These are phyloP conservation scores for Notolabrus celidotus DNA, from an alignment of 2,797 vertebrate species.

Conservation along the genomic window DNA sequence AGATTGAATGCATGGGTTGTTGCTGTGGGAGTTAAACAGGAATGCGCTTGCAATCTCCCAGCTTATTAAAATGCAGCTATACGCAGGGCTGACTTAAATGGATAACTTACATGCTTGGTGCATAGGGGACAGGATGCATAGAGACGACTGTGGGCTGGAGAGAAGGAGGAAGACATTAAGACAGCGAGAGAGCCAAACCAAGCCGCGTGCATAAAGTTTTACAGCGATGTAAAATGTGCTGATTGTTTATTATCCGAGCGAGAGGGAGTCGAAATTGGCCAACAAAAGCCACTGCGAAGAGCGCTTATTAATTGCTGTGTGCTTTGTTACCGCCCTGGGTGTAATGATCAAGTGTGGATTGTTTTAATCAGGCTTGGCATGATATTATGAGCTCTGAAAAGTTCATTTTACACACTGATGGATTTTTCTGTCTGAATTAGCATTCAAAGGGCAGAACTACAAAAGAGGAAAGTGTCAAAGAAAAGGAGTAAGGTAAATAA, in stretches of 20 bases:
- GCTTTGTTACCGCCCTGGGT: slow-evolving; percentile 58
- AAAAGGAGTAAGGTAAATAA: neutral
- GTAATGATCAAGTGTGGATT: slow-evolving; percentile 65
- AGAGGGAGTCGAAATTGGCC: slow-evolving; percentile 58
- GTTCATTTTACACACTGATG: slow-evolving; percentile 39
- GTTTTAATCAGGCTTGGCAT: slow-evolving; percentile 66
- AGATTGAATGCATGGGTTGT: slow-evolving; percentile 54
- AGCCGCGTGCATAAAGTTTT: slow-evolving; percentile 63
- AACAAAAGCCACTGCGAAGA: slow-evolving; percentile 60
- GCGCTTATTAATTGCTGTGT: slow-evolving; percentile 66
- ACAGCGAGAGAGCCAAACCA: slow-evolving; percentile 23
- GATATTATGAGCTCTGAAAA: slow-evolving; percentile 61
- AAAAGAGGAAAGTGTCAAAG: slow-evolving; percentile 22
- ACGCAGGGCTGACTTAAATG: slow-evolving; percentile 39
- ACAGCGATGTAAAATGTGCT: slow-evolving; percentile 65
- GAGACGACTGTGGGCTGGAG: slow-evolving; percentile 5
- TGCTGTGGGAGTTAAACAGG: slow-evolving; percentile 63
- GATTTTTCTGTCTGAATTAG: slow-evolving; percentile 33
- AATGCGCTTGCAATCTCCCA: slow-evolving; percentile 39
- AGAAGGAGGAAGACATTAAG: slow-evolving; percentile 29
- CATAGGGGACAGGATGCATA: slow-evolving; percentile 18
- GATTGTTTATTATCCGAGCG: slow-evolving; percentile 71
- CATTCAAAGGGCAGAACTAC: slow-evolving; percentile 18
- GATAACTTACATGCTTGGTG: slow-evolving; percentile 49
- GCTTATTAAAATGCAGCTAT: slow-evolving; percentile 46